These are phyloP conservation scores for Drosophila mayaguana DNA, from an alignment of 2,888 invertebrate genomes.

Conservation along the genomic window DNA sequence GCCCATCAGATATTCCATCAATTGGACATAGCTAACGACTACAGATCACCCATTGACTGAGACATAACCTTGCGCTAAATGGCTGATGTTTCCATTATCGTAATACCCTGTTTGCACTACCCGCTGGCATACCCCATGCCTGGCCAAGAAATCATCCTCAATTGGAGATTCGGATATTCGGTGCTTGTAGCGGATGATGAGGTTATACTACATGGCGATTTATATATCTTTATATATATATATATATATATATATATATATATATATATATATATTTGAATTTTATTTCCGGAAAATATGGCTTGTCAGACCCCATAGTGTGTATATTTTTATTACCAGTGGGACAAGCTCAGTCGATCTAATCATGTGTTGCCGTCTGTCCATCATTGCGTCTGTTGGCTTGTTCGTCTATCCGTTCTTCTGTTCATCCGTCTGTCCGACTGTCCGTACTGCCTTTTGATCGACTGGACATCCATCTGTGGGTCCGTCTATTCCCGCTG, in stretches of 20 bases:
- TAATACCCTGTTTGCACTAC: background rate
- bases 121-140: background rate
- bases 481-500: background rate
- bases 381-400: no score
- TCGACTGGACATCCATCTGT: background rate
- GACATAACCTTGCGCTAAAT: constrained; percentile 9
- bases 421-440: background rate
- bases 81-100: constrained; percentile 1
- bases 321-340: no score
- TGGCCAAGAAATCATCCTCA: background rate
- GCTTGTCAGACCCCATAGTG: background rate
- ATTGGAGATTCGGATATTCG: background rate
- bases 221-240: no score
- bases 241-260: no score
- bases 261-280: no score
- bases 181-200: background rate
- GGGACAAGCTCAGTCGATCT: background rate
- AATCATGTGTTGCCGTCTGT: background rate
- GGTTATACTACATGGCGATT: background rate
- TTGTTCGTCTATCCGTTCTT: no score
- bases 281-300: background rate
- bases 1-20: constrained; percentile 5
- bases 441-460: background rate
- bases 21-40: constrained; percentile 22
- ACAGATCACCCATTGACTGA: constrained; percentile 8